Percentiles rank a stretch among this genome's conserved stretches.
Conservation (phyloP, 2,797 vertebrate genomes). For the Mastacembelus armatus region DNA sequence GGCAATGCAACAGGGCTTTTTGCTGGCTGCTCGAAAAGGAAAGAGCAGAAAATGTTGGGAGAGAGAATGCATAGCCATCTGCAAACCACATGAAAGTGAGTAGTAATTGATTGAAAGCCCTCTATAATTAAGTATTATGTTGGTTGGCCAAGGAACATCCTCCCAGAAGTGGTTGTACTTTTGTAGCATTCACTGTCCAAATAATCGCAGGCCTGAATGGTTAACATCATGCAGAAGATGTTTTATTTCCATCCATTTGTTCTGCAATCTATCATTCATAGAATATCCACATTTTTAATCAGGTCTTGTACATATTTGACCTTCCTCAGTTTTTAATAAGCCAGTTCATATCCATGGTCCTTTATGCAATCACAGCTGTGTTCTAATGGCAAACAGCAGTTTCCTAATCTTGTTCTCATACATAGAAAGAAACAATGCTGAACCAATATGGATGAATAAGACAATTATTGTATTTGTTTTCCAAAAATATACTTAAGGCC, state of each 20-base stretch:
- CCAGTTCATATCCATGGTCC: conserved; percentile 17
- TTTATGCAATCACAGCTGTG: conserved; percentile 25
- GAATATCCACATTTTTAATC: conserved; percentile 32
- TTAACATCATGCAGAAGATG: conserved; percentile 41
- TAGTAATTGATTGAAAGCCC: conserved; percentile 77
- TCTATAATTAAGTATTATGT: conserved; percentile 78
- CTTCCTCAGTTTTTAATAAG: conserved; percentile 22
- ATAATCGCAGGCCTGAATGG: conserved; percentile 50
- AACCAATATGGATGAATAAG: neutral
- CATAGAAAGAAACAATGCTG: neutral
- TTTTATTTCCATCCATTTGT: conserved; percentile 34
- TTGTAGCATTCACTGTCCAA: conserved; percentile 51
- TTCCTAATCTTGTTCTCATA: conserved; percentile 19
- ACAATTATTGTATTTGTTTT: conserved; percentile 1
- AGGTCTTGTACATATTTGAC: conserved; percentile 44
- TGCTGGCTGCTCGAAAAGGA: conserved; percentile 57
- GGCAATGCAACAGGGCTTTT: conserved; percentile 74
- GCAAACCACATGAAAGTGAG: conserved; percentile 78
- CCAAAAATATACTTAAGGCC: too few species aligned
- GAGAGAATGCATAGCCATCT: conserved; percentile 75
- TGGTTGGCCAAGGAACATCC: conserved; percentile 74
- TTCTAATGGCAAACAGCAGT: conserved; percentile 36
- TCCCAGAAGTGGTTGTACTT: conserved; percentile 65
- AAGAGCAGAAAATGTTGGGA: conserved; percentile 63
- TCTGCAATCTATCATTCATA: conserved; percentile 44